Evolutionary conservation across 2,113 vertebrate genomes (phyloP), one percentile per base, ranked within the genome.

Genomic region (Chrysemys picta): DNA sequence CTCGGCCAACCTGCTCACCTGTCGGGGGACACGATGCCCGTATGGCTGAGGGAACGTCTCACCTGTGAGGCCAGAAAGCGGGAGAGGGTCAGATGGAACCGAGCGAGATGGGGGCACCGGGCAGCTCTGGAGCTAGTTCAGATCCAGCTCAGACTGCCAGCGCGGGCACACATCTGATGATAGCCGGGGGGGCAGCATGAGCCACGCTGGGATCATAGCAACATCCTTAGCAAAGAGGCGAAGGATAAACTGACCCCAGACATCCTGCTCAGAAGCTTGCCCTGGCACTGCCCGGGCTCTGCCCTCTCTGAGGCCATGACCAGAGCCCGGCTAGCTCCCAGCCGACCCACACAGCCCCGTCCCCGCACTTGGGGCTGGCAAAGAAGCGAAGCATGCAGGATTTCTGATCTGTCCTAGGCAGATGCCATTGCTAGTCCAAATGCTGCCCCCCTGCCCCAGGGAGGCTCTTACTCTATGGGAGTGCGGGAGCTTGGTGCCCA

Each of bases 21-120:
- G 80, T 93, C 92, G 25, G 93, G 35, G 25, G 89, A 62, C 27
- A 85, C 42, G 8, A 91, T 87, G 59, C 92, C 90, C 24, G 93
- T 93, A 50, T 96, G 94, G 69, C 92, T 96, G 53, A 95, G 50
- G 10, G 95, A 96, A 16, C 93, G 91, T 52, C 87, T 94, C 42
- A 96, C 89, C 95, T 96, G 56, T 9, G 84, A 45, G 38, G 54
- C 19, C n/a, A 27, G 3, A 82, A 49, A 35, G 12, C 6, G 45
- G 29, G 62, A 47, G 50, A 22, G 35, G 29, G n/a, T 57, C 42
- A 91, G 69, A 27, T 3, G 42, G 38, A 57, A 31, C 35, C 2
- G 54, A 38, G 53, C 24, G 13, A 38, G 21, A 8, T 35, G 31
- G n/a, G 13, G 29, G 49, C 31, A 31, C 42, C 38, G 21, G 16